These are phyloP conservation scores for Halichoeres trimaculatus DNA, from an alignment of 2,113 vertebrate species.

Conservation along the genomic window DNA sequence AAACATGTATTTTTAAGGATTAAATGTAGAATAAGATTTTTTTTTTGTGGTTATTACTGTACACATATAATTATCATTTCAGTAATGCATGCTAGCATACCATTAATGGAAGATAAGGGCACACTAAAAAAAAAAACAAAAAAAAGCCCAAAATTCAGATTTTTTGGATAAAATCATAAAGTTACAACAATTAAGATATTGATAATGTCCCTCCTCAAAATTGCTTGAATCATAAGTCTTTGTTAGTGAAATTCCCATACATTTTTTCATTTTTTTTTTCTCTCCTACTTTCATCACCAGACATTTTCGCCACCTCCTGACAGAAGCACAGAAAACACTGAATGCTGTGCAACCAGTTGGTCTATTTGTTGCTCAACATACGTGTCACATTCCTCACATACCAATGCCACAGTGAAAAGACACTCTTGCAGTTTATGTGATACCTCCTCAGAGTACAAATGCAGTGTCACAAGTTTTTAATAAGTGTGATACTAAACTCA, in stretches of 20 bases:
- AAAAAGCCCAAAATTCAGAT: no score
- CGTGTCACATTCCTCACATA: conserved; percentile 49
- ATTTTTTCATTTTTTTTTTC: neutral
- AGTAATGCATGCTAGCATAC: no score
- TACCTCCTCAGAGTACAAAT: neutral
- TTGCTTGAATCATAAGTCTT: neutral
- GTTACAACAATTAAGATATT: no score
- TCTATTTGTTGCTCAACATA: neutral
- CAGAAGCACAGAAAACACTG: conserved; percentile 2
- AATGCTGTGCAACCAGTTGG: conserved; percentile 79
- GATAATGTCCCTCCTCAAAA: no score
- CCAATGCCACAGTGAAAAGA: neutral
- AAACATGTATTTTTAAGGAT: no score
- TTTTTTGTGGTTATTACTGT: no score
- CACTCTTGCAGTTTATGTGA: neutral
- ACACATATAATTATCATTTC: no score
- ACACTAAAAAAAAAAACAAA: no score
- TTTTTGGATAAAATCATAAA: no score
- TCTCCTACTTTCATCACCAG: neutral
- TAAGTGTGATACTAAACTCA: neutral
- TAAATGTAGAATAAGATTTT: no score
- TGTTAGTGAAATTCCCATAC: neutral
- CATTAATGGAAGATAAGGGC: no score
- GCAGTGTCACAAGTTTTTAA: conserved; percentile 14
- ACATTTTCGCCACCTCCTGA: neutral